Conservation (phyloP, 2,797 vertebrate species). For the Siniperca obscura region DNA sequence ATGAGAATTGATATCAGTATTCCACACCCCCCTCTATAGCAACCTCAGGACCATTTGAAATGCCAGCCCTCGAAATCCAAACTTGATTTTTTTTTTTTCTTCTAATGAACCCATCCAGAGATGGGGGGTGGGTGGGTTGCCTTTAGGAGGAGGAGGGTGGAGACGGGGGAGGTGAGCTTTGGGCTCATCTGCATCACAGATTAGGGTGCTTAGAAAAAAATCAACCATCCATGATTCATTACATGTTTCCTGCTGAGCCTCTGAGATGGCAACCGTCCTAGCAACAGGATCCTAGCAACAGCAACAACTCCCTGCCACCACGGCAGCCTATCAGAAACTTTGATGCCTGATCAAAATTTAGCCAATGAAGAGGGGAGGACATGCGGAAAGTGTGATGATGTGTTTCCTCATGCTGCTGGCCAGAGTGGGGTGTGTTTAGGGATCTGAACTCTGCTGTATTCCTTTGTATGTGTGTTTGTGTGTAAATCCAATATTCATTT, state of each 20-base stretch:
- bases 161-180: constrained; percentile 63
- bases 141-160: constrained; percentile 57
- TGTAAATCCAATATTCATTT: neutral
- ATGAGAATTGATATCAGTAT: constrained; percentile 87
- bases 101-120: constrained; percentile 86
- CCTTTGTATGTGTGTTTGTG: constrained; percentile 4
- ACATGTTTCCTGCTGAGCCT: constrained; percentile 90
- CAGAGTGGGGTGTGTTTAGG: constrained; percentile 52
- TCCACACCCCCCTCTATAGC: constrained; percentile 71
- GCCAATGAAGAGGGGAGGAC: constrained; percentile 80
- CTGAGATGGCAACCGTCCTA: constrained; percentile 88
- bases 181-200: constrained; percentile 96
- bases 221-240: constrained; percentile 97
- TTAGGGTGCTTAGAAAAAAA: constrained; percentile 89
- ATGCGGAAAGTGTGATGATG: constrained; percentile 58
- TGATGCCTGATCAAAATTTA: constrained; percentile 78
- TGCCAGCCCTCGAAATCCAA: constrained; percentile 84
- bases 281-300: constrained; percentile 96
- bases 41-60: constrained; percentile 77
- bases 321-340: constrained; percentile 83
- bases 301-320: constrained; percentile 76
- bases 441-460: constrained; percentile 37
- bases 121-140: constrained; percentile 43
- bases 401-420: constrained; percentile 51
- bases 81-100: constrained; percentile 79